Conservation (phyloP, 2,113 vertebrate genomes). For the Elgaria multicarinata region DNA sequence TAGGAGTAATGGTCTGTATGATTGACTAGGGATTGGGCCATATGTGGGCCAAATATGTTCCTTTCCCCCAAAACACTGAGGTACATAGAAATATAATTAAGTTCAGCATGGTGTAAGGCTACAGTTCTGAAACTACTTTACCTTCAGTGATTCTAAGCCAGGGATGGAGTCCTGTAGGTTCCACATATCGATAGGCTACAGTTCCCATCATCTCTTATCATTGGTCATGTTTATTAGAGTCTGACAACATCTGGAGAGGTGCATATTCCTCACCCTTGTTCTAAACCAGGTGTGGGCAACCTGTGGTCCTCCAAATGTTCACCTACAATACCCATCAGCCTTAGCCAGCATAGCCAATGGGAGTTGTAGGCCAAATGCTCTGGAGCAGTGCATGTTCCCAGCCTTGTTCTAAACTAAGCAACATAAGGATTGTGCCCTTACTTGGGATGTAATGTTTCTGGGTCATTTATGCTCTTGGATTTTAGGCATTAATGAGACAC, state of each 20-base stretch:
- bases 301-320: too few relatives aligned
- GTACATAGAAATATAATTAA: neutral
- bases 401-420: neutral
- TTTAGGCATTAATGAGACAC: neutral
- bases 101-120: neutral
- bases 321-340: too few relatives aligned
- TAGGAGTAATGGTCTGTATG: neutral
- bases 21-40: too few relatives aligned
- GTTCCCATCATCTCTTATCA: neutral
- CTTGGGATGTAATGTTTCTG: neutral
- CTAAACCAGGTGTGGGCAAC: too few relatives aligned
- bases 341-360: too few relatives aligned
- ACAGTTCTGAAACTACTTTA: neutral
- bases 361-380: neutral
- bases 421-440: neutral
- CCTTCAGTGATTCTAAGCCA: neutral
- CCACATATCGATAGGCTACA: neutral
- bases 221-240: neutral
- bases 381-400: neutral
- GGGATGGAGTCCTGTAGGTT: neutral
- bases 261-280: too few relatives aligned
- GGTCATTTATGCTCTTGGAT: neutral
- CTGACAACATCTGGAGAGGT: neutral
- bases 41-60: neutral
- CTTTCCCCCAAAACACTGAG: neutral